A percentile compares a stretch with the other conserved stretches of the same genome.
Evolutionary conservation across 1,140 invertebrate genomes (phyloP).

Genomic region (Tribolium castaneum): DNA sequence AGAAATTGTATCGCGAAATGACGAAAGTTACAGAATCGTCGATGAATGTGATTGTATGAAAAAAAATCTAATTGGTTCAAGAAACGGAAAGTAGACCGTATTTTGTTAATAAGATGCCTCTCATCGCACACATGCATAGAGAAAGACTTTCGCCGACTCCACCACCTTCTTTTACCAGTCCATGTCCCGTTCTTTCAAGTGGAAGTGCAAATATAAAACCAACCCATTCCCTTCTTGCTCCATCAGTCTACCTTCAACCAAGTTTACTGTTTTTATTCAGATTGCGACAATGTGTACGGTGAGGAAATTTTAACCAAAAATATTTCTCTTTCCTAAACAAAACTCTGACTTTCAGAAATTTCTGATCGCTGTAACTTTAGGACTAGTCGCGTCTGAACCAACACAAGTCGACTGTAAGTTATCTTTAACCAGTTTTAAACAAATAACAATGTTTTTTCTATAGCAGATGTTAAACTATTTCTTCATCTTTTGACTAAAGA

Average conservation of each 20-base stretch:
- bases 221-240: background rate
- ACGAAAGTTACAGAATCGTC: conserved; percentile 19
- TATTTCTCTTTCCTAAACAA: background rate
- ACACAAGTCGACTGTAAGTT: background rate
- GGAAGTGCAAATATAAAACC: conserved; percentile 35
- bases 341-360: background rate
- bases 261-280: background rate
- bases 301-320: background rate
- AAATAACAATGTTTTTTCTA: too few relatives aligned
- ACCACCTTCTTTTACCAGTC: conserved; percentile 7
- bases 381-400: background rate
- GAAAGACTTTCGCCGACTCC: conserved; percentile 12
- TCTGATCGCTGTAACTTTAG: conserved; percentile 12
- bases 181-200: background rate
- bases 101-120: conserved; percentile 34
- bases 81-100: conserved; percentile 34
- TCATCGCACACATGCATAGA: conserved; percentile 27
- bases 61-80: conserved; percentile 36
- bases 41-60: conserved; percentile 23
- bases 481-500: too few relatives aligned
- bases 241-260: conserved; percentile 5
- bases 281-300: conserved; percentile 8
- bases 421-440: background rate
- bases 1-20: conserved; percentile 3
- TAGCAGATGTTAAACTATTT: too few relatives aligned